Evolutionary conservation across 2,113 vertebrate species (phyloP).

Genomic region (Heterochromis multidens): DNA sequence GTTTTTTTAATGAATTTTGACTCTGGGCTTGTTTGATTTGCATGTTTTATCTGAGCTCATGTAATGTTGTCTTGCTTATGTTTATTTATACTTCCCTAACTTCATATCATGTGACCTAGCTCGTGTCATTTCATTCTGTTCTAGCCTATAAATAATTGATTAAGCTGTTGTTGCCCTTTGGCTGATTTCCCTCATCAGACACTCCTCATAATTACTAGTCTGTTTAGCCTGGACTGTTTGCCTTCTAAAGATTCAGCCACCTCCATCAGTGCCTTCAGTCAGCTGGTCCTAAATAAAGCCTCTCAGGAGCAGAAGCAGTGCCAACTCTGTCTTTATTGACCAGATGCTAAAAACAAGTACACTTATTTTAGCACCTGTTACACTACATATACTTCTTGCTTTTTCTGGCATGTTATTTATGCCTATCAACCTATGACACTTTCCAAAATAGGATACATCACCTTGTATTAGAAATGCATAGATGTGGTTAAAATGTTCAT

Average conservation of each 20-base stretch:
- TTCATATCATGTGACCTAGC: not conserved
- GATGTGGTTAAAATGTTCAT: not conserved
- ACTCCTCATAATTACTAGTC: not conserved
- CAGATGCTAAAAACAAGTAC: not conserved
- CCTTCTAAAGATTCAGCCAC: not conserved
- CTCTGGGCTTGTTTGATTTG: not conserved
- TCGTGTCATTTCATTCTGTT: not conserved
- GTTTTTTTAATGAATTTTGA: not conserved
- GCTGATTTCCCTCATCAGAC: not conserved
- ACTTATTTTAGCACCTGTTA: not conserved
- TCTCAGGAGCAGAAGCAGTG: not conserved
- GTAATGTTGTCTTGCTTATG: not conserved
- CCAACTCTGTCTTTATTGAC: not conserved
- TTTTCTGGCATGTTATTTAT: not conserved
- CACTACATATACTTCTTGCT: not conserved
- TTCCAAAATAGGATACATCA: not conserved
- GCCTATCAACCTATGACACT: not conserved
- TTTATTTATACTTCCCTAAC: not conserved
- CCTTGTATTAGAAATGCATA: not conserved
- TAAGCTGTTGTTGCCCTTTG: not conserved
- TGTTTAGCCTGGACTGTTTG: not conserved
- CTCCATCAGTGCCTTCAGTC: not conserved
- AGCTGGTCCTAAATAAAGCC: slow-evolving; percentile 13
- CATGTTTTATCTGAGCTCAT: not conserved
- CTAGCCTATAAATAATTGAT: not conserved